Evolutionary conservation across 2,888 invertebrate species (phyloP).

Genomic region (Girardia tigrina): DNA sequence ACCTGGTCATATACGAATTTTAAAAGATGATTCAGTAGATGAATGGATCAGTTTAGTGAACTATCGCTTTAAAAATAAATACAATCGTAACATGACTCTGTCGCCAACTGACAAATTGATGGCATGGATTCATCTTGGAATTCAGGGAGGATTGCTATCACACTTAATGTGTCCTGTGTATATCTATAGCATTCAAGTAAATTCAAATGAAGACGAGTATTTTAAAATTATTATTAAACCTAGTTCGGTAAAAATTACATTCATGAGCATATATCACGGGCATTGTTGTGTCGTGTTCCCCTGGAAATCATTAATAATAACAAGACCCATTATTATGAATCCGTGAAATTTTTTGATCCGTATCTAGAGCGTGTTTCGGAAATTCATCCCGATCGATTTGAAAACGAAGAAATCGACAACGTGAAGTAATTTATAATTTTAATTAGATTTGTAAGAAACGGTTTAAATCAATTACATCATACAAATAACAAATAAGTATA

Average conservation of each 20-base stretch:
- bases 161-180: constrained; percentile 33
- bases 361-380: not conserved
- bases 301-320: constrained; percentile 12
- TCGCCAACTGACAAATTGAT: constrained; percentile 31
- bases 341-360: not conserved
- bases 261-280: constrained; percentile 31
- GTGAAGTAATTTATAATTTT: not conserved
- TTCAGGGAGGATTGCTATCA: constrained; percentile 30
- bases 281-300: constrained; percentile 24
- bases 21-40: not conserved
- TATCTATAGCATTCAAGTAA: constrained; percentile 30
- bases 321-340: not conserved
- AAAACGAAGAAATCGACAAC: not conserved
- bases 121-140: constrained; percentile 32
- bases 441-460: too few species aligned
- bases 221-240: not conserved
- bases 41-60: not conserved
- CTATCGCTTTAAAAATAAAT: not conserved
- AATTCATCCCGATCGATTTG: not conserved
- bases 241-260: constrained; percentile 32
- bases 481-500: too few species aligned
- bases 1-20: not conserved
- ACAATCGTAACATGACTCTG: constrained; percentile 7
- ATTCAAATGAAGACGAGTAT: not conserved
- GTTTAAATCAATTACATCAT: too few species aligned